Conservation (phyloP, 2,888 invertebrate genomes). For the Andrena fulva region DNA sequence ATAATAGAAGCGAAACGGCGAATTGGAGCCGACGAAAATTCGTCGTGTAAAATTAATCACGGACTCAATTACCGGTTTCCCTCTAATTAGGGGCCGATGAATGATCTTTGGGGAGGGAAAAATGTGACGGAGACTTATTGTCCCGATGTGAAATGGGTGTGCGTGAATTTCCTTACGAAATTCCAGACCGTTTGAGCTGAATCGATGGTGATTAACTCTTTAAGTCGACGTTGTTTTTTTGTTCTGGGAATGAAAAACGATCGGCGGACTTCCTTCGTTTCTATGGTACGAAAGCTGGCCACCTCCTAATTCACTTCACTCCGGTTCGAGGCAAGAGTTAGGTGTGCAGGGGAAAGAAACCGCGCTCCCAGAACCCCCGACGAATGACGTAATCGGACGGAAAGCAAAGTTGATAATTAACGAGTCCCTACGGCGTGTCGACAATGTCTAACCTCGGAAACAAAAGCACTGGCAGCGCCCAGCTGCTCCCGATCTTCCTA, state of each 20-base stretch:
- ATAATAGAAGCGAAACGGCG: slow-evolving; percentile 25
- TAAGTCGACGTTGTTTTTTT: not conserved
- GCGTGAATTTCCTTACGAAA: slow-evolving; percentile 2
- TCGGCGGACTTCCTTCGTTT: not conserved
- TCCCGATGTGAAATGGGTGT: slow-evolving; percentile 28
- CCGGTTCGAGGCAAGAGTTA: not conserved
- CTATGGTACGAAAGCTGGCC: not conserved
- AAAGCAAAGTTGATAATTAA: slow-evolving; percentile 50
- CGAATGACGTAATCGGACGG: slow-evolving; percentile 27
- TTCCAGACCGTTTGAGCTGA: slow-evolving; percentile 6
- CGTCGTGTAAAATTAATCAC: slow-evolving; percentile 65
- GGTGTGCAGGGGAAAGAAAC: not conserved
- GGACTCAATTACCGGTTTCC: slow-evolving; percentile 61
- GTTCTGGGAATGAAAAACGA: not conserved
- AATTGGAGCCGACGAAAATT: slow-evolving; percentile 50
- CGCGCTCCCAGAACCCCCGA: not conserved
- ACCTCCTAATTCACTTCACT: not conserved
- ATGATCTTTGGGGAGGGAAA: slow-evolving; percentile 23
- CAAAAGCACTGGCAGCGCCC: slow-evolving; percentile 41
- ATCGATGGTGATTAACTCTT: slow-evolving; percentile 9
- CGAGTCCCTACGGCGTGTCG: slow-evolving; percentile 32
- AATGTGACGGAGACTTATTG: slow-evolving; percentile 24
- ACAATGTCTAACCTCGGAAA: slow-evolving; percentile 45
- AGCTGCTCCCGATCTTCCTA: slow-evolving; percentile 50
- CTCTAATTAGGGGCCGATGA: slow-evolving; percentile 57